A percentile compares a stretch with the other conserved stretches of the same genome.
These are phyloP conservation scores for Ormyrus pomaceus DNA, from an alignment of 2,888 invertebrate species.

Conservation along the genomic window DNA sequence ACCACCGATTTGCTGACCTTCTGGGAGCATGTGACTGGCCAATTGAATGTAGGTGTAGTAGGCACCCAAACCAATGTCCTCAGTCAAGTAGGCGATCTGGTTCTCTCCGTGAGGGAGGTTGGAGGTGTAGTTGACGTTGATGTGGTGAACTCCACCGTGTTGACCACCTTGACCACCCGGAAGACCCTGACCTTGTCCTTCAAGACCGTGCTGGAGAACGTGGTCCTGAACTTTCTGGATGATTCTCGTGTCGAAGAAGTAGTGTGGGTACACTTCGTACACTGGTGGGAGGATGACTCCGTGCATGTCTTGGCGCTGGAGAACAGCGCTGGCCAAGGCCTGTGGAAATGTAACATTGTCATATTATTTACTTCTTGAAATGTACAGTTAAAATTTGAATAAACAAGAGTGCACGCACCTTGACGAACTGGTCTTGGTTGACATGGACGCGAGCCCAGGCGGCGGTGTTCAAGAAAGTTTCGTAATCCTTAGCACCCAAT, in stretches of 20 bases:
- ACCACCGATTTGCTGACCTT: conserved; percentile 19
- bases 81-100: conserved; percentile 82
- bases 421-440: conserved; percentile 83
- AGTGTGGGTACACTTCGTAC: conserved; percentile 85
- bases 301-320: conserved; percentile 81
- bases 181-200: neutral
- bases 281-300: conserved; percentile 83
- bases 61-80: conserved; percentile 83
- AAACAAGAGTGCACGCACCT: conserved; percentile 56
- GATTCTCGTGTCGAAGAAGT: conserved; percentile 83
- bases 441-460: conserved; percentile 82
- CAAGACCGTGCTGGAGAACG: conserved; percentile 63
- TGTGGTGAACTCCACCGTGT: conserved; percentile 76
- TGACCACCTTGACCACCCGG: neutral
- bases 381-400: neutral
- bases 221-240: conserved; percentile 80
- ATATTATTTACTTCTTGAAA: too few species aligned
- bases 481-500: conserved; percentile 83
- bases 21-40: conserved; percentile 75
- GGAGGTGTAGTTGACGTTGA: conserved; percentile 81
- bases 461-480: conserved; percentile 83
- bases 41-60: conserved; percentile 82
- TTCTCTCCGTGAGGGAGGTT: conserved; percentile 77
- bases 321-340: conserved; percentile 80
- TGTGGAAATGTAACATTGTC: conserved; percentile 69